Conservation (phyloP, 53 echinoderm and acorn worm species). For the Paracentrotus lividus region DNA sequence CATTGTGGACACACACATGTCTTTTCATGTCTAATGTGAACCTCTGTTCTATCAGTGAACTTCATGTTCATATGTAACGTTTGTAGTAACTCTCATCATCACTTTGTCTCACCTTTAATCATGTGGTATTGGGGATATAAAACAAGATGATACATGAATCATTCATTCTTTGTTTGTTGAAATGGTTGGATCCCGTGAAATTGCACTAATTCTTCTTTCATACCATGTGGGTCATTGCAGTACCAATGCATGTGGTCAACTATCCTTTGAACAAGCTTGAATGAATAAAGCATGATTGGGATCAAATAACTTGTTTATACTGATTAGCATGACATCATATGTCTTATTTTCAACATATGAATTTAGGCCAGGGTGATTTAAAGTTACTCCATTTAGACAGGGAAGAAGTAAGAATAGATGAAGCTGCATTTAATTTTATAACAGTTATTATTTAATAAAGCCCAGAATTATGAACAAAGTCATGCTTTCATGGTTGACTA, state of each 20-base stretch:
- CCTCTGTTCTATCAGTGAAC: not conserved
- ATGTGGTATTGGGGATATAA: not conserved
- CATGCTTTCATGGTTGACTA: too few species aligned
- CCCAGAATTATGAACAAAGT: too few species aligned
- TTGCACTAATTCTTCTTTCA: slow-evolving; percentile 1
- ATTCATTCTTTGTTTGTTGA: not conserved
- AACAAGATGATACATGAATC: slow-evolving; percentile 14
- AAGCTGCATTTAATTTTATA: too few species aligned
- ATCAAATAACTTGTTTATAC: slow-evolving; percentile 14
- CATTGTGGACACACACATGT: slow-evolving; percentile 16
- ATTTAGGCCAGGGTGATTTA: not conserved
- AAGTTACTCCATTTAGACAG: slow-evolving; percentile 25
- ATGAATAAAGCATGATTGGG: slow-evolving; percentile 23
- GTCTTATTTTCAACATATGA: not conserved
- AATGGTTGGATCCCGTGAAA: not conserved
- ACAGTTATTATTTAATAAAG: too few species aligned
- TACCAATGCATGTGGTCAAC: not conserved
- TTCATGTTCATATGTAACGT: not conserved
- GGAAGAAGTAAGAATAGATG: not conserved
- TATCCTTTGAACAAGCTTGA: slow-evolving; percentile 30
- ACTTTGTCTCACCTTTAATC: not conserved
- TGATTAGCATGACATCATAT: slow-evolving; percentile 46
- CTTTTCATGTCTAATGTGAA: not conserved
- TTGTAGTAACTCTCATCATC: not conserved
- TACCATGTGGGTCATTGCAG: not conserved